Evolutionary conservation across 2,888 invertebrate genomes (phyloP).

Genomic region (Tillus elongatus): DNA sequence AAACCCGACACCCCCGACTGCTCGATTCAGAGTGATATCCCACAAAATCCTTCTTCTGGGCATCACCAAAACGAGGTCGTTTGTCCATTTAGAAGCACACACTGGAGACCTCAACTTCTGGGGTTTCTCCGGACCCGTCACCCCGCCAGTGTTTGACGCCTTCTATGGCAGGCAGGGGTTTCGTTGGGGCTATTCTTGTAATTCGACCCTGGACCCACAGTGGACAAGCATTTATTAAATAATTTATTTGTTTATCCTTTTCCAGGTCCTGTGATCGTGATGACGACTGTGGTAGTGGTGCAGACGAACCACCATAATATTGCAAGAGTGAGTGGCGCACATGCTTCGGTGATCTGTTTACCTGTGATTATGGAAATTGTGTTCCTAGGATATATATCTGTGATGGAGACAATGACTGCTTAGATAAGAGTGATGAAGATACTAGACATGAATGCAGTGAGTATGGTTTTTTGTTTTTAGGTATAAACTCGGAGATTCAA

Average conservation of each 20-base stretch:
- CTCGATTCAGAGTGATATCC: too few species aligned
- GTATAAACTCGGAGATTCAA: too few species aligned
- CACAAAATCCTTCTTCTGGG: too few species aligned
- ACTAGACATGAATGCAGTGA: slow-evolving; percentile 77
- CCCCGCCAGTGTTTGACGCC: too few species aligned
- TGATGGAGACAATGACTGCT: slow-evolving; percentile 90
- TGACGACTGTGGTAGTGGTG: slow-evolving; percentile 83
- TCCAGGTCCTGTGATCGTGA: slow-evolving; percentile 84
- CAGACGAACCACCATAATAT: slow-evolving; percentile 88
- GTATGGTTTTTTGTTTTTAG: slow-evolving; percentile 31
- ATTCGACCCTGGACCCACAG: neutral
- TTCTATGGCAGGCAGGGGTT: too few species aligned
- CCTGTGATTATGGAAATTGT: slow-evolving; percentile 94
- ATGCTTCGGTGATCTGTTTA: slow-evolving; percentile 91
- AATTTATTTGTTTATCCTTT: slow-evolving; percentile 1
- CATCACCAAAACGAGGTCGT: too few species aligned
- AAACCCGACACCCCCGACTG: too few species aligned
- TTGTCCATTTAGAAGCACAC: too few species aligned
- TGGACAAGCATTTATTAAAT: slow-evolving; percentile 3
- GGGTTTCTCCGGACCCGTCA: too few species aligned
- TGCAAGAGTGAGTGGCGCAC: slow-evolving; percentile 88
- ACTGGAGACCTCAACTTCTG: too few species aligned
- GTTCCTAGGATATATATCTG: slow-evolving; percentile 91
- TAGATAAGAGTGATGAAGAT: slow-evolving; percentile 90
- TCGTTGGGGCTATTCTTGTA: too few species aligned